Base-by-base conservation (phyloP, 1,140 invertebrate species). In the Tetragnatha versicolor region DNA sequence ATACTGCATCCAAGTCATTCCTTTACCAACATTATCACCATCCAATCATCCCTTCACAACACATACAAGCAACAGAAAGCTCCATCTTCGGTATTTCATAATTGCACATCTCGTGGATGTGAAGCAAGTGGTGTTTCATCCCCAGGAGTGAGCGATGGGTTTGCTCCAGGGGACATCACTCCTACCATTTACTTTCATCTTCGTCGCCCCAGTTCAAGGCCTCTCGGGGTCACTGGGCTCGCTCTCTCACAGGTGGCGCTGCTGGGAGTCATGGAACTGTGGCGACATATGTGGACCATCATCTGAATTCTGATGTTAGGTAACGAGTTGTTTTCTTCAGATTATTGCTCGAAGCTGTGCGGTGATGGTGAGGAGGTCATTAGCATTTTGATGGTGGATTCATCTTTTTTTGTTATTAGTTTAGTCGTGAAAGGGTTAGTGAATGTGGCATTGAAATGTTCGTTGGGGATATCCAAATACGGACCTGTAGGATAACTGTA, bases 131-230 rank as follows among this genome's bases (percentile, higher is more conserved):
- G 12, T 51, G 12, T 10, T 22, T 51, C 12, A 47, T 47, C 42
- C 42, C 20, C 14, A 0, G 7, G 60, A 42, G 20, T 63, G 60
- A 63, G 22, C n/a, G 6, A 17, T 37, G 63, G 7, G 14, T 20
- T 14, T 17, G 12, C 49, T 29, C 49, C 66, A 3, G 27, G 7
- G 47, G 66, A 33, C 31, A 53, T 4, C 14, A 53, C 45, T 22
- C 20, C 39, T 45, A 37, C 51, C 65, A 31, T 49, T 33, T 20
- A 55, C 47, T 70, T 68, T 68, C 65, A 35, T 53, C 49, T 14
- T 70, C 66, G 33, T 55, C 66, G 49, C 29, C 22, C 29, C 31
- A 70, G 66, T 70, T 70, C 66, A 70, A 70, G 66, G 66, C 66
- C 49, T 55, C 29, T 35, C 27, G 66, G 47, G 66, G 66, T 55